Base-by-base conservation (phyloP, 2,113 vertebrate species). In the Varanus komodoensis region DNA sequence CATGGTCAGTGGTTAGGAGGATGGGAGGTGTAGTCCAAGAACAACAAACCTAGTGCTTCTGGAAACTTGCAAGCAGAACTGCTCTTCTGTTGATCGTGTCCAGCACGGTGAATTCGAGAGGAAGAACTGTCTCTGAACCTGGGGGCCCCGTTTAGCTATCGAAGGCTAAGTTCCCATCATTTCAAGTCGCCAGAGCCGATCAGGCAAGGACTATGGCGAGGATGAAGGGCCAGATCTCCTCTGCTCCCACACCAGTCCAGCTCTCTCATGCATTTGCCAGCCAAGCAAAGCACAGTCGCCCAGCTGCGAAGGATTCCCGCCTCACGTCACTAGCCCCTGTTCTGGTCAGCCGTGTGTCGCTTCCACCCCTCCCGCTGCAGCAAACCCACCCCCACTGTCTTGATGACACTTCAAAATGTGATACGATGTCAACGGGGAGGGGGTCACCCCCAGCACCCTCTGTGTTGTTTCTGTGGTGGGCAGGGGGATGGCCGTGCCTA, bases 361-460 rank as follows among this genome's bases (percentile, higher is more conserved):
- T 1, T 54, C 15, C 81, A 3, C 19, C 52, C 34, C 23, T 44
- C 50, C 1, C 2, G 27, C 83, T 84, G 61, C 17, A 19, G 15
- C 69, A 61, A 34, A n/a, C n/a, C n/a, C 34, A 4, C 50, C 3
- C 1, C 68, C 68, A 92, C 82, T 64, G 61, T 2, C n/a, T 89
- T n/a, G 86, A 85, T 79, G 38, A 8, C 71, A n/a, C 14, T 94
- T 69, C 25, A 3, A 89, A 73, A 88, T 44, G 38, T 44, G 38
- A 44, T 44, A 44, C 38, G 73, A 92, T 61, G 86, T 79, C 80
- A 91, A 84, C 38, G 87, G 15, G 9, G 87, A 9, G 86, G 38
- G 38, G 38, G n/a, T n/a, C 38, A 44, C 38, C 38, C 38, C 38
- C 38, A 44, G 38, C 38, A 44, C 38, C 38, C 38, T 44, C 38